These are phyloP conservation scores for Callocephalon fimbriatum DNA, from an alignment of 2,113 vertebrate genomes.

Conservation along the genomic window DNA sequence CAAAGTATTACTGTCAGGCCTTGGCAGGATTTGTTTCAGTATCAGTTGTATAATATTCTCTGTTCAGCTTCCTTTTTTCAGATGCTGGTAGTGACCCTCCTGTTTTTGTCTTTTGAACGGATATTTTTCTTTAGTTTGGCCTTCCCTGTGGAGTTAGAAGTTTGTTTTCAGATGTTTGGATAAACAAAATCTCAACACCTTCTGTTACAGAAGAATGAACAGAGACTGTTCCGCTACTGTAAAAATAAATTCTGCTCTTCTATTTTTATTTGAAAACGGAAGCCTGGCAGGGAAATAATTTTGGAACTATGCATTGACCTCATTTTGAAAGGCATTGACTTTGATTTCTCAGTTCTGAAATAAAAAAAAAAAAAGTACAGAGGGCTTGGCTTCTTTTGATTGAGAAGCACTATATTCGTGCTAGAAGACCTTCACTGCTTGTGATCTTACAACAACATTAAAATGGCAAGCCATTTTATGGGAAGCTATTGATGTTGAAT, in stretches of 20 bases:
- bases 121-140: not conserved
- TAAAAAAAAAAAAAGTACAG: not conserved
- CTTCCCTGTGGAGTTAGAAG: not conserved
- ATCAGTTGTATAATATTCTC: not conserved
- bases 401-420: not conserved
- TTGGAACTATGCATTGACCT: not conserved
- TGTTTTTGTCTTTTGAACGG: not conserved
- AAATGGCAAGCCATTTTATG: not conserved
- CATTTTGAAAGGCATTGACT: constrained; percentile 20
- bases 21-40: not conserved
- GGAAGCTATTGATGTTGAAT: not conserved
- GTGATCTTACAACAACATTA: not conserved
- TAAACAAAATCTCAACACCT: not conserved
- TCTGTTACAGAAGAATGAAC: not conserved
- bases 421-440: not conserved
- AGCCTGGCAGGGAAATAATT: not conserved
- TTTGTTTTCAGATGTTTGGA: not conserved
- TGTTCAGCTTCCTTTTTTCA: not conserved
- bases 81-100: not conserved
- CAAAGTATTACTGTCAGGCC: not conserved
- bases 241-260: not conserved
- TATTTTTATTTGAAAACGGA: constrained; percentile 27
- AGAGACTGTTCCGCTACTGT: not conserved
- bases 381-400: not conserved
- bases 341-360: constrained; percentile 28